Base-by-base conservation (phyloP, 2,113 vertebrate genomes). In the Perccottus glenii region DNA sequence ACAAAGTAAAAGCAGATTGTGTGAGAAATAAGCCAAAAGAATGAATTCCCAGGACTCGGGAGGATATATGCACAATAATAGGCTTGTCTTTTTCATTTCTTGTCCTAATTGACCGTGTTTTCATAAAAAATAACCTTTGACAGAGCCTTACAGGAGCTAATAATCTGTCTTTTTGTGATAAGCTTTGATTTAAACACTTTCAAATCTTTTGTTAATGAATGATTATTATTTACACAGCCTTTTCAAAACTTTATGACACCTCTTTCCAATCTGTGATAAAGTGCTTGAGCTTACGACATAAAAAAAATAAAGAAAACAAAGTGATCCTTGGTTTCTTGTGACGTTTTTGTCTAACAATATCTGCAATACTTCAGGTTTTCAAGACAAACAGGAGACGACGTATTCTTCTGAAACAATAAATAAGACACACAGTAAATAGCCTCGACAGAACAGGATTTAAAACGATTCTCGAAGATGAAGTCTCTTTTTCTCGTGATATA, bases 401-500 rank as follows among this genome's bases (percentile, higher is more conserved):
- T 58, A 63, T 75, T 75, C 58, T 50, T 66, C 61, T 67, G 62
- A 87, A 89, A 56, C 81, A 92, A 93, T 93, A 93, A 93, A 93
- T 93, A 91, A 85, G 35, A 78, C 60, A 78, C 60, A 83, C 64
- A 77, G 78, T 75, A 81, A 85, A 84, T 70, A 67, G 78, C 15
- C 43, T 60, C 64, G 46, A 55, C 32, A 61, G 60, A 68, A 49
- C 53, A 76, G 57, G n/a, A 69, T 77, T 61, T 64, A 67, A 73
- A 84, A 53, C 11, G 9, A 53, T 44, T 51, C 16, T 38, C 44
- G 55, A 51, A 49, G 55, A 14, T 78, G 0, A 40, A 68, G 84
- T 82, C 70, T 65, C 15, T 16, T 38, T 68, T 67, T 73, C 49
- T 64, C 74, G 70, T 52, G 16, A 16, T 67, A 63, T 64, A 78